phyloP scores from a whole-genome alignment of 2,797 vertebrate species.

The Staurois parvus region DNA sequence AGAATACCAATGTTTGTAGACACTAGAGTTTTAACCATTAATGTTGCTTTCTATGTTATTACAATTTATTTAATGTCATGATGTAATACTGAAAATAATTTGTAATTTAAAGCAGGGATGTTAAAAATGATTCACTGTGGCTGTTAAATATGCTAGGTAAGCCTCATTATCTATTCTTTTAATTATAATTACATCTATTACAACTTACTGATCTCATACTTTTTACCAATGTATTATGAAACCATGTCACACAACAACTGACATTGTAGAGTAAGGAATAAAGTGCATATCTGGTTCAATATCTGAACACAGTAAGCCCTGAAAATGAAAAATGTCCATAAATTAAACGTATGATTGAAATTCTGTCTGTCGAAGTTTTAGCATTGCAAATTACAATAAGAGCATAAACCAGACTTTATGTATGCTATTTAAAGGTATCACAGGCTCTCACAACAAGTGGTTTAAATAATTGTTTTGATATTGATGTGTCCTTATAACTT shows the following conservation, averaged over 20 bases:
- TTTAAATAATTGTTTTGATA: constrained; percentile 79
- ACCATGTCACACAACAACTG: not conserved
- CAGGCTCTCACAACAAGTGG: constrained; percentile 80
- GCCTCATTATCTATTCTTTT: no score
- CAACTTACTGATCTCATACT: not conserved
- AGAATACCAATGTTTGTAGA: no score
- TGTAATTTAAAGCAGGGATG: no score
- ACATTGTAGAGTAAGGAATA: not conserved
- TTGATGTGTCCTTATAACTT: constrained; percentile 83
- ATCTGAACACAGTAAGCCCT: not conserved
- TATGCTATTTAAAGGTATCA: constrained; percentile 80
- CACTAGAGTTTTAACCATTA: no score
- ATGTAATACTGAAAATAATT: no score
- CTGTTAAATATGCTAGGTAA: no score
- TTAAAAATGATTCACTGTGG: no score
- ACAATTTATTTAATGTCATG: no score
- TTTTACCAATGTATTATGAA: not conserved
- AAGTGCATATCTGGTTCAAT: not conserved
- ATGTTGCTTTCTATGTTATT: no score
- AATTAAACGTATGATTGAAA: not conserved
- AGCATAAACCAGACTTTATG: constrained; percentile 55
- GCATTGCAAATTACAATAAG: not conserved
- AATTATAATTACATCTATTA: not conserved
- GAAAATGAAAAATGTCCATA: not conserved
- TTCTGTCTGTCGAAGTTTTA: not conserved